Conservation (phyloP, 2,113 vertebrate genomes). For the Neogale vison region DNA sequence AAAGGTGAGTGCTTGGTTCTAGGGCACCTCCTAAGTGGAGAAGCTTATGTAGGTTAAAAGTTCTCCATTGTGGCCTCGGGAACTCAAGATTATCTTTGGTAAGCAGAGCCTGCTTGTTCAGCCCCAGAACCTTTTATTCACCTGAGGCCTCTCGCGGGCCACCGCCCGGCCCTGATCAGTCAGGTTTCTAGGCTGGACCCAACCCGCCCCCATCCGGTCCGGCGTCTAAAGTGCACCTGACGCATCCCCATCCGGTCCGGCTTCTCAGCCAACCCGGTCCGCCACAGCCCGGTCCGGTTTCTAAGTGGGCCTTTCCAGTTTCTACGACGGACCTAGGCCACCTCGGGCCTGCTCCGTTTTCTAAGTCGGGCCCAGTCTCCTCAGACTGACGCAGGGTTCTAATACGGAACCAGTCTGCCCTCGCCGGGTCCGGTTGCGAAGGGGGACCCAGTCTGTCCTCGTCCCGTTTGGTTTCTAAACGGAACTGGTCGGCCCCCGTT, state of each 20-base stretch:
- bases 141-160: background rate
- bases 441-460: rapidly evolving
- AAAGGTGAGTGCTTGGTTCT: background rate
- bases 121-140: background rate
- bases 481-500: background rate
- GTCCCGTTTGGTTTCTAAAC: background rate
- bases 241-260: rapidly evolving
- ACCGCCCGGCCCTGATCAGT: background rate
- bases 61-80: background rate
- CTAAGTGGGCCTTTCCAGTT: background rate
- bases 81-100: background rate
- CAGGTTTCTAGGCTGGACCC: background rate
- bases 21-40: background rate
- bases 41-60: background rate
- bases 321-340: background rate
- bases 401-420: background rate
- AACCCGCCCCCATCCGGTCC: background rate
- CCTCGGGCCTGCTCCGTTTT: no score
- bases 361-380: no score
- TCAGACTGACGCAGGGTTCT: no score
- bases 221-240: background rate
- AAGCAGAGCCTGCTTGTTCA: background rate
- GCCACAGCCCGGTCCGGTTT: background rate
- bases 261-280: background rate
- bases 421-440: background rate